Base-by-base conservation (phyloP, 1,140 invertebrate species). In the Drosophila busckii region DNA sequence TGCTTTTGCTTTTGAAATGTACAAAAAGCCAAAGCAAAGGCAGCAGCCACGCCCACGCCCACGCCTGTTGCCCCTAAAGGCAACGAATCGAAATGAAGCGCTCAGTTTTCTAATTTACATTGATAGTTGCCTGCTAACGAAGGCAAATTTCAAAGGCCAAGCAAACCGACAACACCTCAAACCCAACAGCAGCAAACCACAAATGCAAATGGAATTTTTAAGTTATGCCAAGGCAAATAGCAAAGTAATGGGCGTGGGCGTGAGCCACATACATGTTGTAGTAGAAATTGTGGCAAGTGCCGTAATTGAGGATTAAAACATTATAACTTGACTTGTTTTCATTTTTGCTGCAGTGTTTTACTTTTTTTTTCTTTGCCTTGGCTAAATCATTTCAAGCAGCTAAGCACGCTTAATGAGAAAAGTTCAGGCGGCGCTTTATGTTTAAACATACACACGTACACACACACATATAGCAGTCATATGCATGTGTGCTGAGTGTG, bases 251-350 rank as follows among this genome's bases (percentile, higher is more conserved):
- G 15, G 25, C 35, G 26, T 0, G 12, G 20, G 48, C 17, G 15
- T n/a, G 17, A 48, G 12, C 5, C 10, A 38, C 8, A 26, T 15
- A 9, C 13, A 26, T 25, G 15, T 12, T 34, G 28, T 29, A 16
- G 28, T 16, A 31, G 31, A 78, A 76, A 66, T 70, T 75, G 68
- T 73, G 70, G 75, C 76, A 82, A 82, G 75, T 82, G 65, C 65
- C 69, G 59, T 82, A 82, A 82, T 82, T 82, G 76, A 82, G n/a
- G 75, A 82, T 82, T 80, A 80, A 82, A 80, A 80, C 75, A 80
- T 80, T 82, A 82, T 83, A 82, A 75, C 76, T 82, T 82, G 75
- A 82, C 75, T 82, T 82, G 76, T 75, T 82, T 82, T 83, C 75
- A 69, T 82, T 82, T 73, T 80, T 42, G n/a, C n/a, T n/a, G n/a